Base-by-base conservation (phyloP, 2,888 invertebrate genomes). In the Ethmia dodecea region DNA sequence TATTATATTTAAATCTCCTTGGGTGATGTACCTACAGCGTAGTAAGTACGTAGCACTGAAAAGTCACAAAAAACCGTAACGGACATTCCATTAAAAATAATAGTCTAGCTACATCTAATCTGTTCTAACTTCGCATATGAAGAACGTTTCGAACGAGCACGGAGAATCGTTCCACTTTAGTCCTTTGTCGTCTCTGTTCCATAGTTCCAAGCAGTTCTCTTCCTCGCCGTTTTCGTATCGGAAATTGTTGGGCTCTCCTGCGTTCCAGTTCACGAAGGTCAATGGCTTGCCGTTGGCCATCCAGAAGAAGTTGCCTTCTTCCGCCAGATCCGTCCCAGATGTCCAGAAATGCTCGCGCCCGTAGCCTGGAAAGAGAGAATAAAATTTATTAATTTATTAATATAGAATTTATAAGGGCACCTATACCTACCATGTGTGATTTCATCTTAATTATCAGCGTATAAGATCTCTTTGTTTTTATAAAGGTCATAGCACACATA, bases 271-370 rank as follows among this genome's bases (percentile, higher is more conserved):
- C 50, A 95, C 95, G 77, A 94, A 96, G 15, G 95, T 94, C 31
- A 96, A 89, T 0, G 95, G 95, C 41, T 94, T 88, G 2, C 96
- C 96, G 39, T 93, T 95, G 8, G 95, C 93, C 94, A 96, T 94
- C 96, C 96, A 96, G 88, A 95, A 95, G 89, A 95, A 96, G 57
- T 90, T 91, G 11, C 96, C 96, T 66, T 96, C 96, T 61, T 96
- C 95, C 10, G 95, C 96, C 61, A 95, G 89, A 75, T 96, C 96
- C 4, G 95, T 96, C 52, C 96, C 96, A 5, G 95, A 95, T 39
- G 94, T 95, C 96, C 96, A 96, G 84, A 96, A 96, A 66, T 96
- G 96, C 63, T 96, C 96, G 60, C 94, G 91, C 10, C 95, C 95
- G 51, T 94, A 90, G 33, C 96, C 94, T 94, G 75, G 2, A 86